These are phyloP conservation scores for Ciconia maguari DNA, from an alignment of 2,113 vertebrate species.

Conservation along the genomic window DNA sequence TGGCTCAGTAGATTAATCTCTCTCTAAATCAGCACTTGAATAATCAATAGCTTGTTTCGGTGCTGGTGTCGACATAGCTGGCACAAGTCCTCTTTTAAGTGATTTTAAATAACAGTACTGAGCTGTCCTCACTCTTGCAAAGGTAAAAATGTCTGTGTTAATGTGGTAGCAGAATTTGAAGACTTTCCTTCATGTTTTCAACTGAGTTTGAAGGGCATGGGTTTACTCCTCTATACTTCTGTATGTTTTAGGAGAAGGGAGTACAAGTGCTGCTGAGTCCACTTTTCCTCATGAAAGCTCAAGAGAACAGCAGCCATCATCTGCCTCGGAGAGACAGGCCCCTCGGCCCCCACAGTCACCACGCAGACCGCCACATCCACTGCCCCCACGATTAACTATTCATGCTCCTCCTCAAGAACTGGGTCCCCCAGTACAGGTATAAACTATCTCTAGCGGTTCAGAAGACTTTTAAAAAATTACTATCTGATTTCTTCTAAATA, in stretches of 20 bases:
- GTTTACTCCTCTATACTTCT: not conserved
- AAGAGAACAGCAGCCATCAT: conserved; percentile 85
- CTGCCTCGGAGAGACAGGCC: conserved; percentile 82
- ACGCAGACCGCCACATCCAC: conserved; percentile 83
- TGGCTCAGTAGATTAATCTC: not conserved
- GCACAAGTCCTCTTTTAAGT: not conserved
- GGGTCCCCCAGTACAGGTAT: conserved; percentile 86
- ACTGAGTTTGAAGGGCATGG: fast-evolving
- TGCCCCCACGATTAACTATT: conserved; percentile 88
- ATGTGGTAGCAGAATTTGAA: not conserved
- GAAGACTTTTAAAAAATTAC: not conserved
- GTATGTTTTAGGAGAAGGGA: conserved; percentile 78
- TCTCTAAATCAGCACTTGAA: not conserved
- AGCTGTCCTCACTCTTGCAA: not conserved
- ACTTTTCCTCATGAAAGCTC: conserved; percentile 82
- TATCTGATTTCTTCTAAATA: not conserved
- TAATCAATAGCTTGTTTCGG: not conserved
- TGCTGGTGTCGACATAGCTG: not conserved
- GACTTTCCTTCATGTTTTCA: not conserved
- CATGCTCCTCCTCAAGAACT: conserved; percentile 90
- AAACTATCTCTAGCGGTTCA: not conserved
- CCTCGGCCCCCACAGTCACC: conserved; percentile 88
- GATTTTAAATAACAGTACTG: not conserved
- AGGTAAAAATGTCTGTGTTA: not conserved
- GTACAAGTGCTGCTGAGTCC: conserved; percentile 75